Evolutionary conservation across 2,888 invertebrate genomes (phyloP).

Genomic region (Lamellibrachia satsuma): DNA sequence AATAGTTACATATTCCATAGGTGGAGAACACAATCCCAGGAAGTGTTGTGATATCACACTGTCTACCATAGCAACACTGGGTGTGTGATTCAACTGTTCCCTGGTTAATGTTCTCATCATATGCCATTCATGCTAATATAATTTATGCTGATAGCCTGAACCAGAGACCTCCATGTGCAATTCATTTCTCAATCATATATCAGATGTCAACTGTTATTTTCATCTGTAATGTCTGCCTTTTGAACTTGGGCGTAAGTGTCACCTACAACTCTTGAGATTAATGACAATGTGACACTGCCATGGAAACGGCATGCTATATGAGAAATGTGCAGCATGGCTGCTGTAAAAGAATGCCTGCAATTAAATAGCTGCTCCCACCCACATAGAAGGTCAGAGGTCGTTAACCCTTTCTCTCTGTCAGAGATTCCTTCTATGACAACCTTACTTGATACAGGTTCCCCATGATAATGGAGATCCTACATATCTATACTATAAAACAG

Average conservation of each 20-base stretch:
- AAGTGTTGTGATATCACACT: neutral
- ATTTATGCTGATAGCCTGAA: neutral
- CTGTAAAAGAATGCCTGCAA: constrained; percentile 11
- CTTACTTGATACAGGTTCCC: neutral
- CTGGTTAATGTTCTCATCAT: neutral
- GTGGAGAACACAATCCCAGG: neutral
- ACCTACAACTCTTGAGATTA: neutral
- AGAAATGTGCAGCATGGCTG: neutral
- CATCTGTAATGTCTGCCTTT: neutral
- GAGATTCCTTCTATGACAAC: neutral
- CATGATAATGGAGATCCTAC: neutral
- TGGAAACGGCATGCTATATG: constrained; percentile 13
- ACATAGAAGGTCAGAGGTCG: neutral
- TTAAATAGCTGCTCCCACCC: constrained; percentile 8
- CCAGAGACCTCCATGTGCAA: neutral
- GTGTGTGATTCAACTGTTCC: neutral
- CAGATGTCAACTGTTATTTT: neutral
- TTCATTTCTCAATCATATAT: neutral
- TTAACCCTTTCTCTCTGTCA: neutral
- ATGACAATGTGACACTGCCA: neutral
- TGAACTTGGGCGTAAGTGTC: neutral
- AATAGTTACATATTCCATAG: neutral
- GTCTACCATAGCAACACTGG: neutral
- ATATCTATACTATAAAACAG: neutral
- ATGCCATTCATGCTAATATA: neutral